Evolutionary conservation across 1,140 invertebrate genomes (phyloP).

Genomic region (Hesperophylax magnus): DNA sequence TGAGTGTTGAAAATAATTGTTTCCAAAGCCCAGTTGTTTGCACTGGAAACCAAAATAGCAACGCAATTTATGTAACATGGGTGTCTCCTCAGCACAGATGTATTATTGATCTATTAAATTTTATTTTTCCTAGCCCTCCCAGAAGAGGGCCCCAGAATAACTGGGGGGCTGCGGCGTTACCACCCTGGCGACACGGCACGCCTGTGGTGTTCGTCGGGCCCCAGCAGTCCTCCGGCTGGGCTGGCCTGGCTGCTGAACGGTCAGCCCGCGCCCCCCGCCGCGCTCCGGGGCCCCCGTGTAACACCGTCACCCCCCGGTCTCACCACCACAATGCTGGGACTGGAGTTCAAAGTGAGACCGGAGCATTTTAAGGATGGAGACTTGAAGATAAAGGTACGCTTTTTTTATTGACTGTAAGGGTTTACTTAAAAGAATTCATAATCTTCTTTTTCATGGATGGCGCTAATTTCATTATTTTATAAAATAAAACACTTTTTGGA

Average conservation of each 20-base stretch:
- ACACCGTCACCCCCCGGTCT: conserved; percentile 73
- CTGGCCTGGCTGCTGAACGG: conserved; percentile 84
- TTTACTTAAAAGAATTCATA: too few relatives aligned
- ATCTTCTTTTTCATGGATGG: too few relatives aligned
- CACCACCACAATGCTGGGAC: conserved; percentile 75
- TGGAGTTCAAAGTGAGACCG: conserved; percentile 76
- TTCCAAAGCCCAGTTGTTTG: conserved; percentile 71
- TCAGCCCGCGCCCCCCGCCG: conserved; percentile 72
- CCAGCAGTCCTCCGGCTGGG: conserved; percentile 79
- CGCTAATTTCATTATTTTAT: too few relatives aligned
- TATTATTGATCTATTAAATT: too few relatives aligned
- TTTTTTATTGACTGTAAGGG: neutral
- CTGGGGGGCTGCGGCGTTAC: conserved; percentile 76
- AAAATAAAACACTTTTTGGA: too few relatives aligned
- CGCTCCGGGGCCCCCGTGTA: conserved; percentile 69
- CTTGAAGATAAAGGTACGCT: conserved; percentile 76
- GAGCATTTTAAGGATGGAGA: conserved; percentile 79
- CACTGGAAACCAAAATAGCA: too few relatives aligned
- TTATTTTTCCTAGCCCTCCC: conserved; percentile 74
- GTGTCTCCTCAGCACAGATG: too few relatives aligned
- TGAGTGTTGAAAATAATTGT: too few relatives aligned
- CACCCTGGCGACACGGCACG: conserved; percentile 76
- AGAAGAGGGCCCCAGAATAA: conserved; percentile 77
- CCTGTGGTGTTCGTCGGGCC: conserved; percentile 79
- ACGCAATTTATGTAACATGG: too few relatives aligned